phyloP scores from a whole-genome alignment of 1,140 invertebrate species.

The Caenorhabditis brenneri region DNA sequence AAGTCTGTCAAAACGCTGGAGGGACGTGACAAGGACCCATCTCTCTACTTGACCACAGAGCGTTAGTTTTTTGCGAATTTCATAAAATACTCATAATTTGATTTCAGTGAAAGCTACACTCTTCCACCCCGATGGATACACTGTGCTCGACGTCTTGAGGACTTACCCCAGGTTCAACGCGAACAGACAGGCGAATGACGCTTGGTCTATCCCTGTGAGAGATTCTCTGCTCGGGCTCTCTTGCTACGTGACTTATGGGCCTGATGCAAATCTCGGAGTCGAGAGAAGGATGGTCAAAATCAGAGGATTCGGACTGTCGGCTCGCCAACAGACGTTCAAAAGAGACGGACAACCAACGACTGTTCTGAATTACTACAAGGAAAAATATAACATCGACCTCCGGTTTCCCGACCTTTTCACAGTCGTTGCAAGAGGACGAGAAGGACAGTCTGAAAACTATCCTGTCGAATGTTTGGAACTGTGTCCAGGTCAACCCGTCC shows the following conservation, averaged over 20 bases:
- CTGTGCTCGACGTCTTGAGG: background rate
- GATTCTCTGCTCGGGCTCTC: too few species aligned
- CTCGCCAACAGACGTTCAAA: background rate
- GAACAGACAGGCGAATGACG: too few species aligned
- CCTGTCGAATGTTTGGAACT: background rate
- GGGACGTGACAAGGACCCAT: background rate
- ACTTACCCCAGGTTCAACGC: too few species aligned
- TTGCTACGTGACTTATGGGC: too few species aligned
- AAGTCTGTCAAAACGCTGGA: background rate
- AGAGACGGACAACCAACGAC: too few species aligned
- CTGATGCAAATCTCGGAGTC: too few species aligned
- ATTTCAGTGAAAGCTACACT: background rate
- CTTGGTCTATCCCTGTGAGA: too few species aligned
- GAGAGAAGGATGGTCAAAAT: too few species aligned
- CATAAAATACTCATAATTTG: background rate
- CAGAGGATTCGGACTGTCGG: background rate
- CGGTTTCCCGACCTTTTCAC: background rate
- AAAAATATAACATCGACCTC: background rate
- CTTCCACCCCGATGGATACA: background rate
- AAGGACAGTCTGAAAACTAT: background rate
- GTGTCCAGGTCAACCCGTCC: background rate
- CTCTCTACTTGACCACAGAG: background rate
- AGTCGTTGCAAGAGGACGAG: background rate
- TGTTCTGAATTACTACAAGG: background rate
- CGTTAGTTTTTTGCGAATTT: background rate